Evolutionary conservation across 2,888 invertebrate species (phyloP).

Genomic region (Lithophane ornitopus): DNA sequence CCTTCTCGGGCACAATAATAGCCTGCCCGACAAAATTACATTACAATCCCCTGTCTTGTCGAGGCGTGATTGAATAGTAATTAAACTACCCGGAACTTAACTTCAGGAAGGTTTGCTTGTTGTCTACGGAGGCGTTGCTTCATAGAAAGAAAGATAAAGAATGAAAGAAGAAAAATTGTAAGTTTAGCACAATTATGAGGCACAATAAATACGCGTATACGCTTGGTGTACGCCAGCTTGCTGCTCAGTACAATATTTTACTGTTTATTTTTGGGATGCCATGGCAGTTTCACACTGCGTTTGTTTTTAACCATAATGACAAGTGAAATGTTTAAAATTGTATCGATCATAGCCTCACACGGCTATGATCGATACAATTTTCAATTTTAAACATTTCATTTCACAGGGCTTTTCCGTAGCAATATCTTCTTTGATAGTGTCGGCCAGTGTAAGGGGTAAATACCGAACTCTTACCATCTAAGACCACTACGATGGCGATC

Average conservation of each 20-base stretch:
- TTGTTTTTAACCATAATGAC: neutral
- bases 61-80: slow-evolving; percentile 22
- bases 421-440: neutral
- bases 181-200: neutral
- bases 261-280: neutral
- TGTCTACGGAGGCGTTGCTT: neutral
- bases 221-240: neutral
- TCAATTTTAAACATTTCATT: no score
- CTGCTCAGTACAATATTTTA: neutral
- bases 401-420: neutral
- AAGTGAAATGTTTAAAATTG: no score
- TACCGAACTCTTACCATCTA: neutral
- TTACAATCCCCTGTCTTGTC: slow-evolving; percentile 11
- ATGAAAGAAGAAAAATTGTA: neutral
- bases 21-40: slow-evolving; percentile 26
- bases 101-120: neutral
- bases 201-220: neutral
- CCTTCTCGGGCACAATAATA: slow-evolving; percentile 16
- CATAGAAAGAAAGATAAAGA: neutral
- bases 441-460: neutral
- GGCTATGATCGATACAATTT: no score
- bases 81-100: slow-evolving; percentile 16
- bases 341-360: no score
- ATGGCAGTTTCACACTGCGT: neutral
- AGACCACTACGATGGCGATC: neutral